A percentile compares a stretch with the other conserved stretches of the same genome.
These are phyloP conservation scores for Yponomeuta cagnagella DNA, from an alignment of 2,888 invertebrate species.

Conservation along the genomic window DNA sequence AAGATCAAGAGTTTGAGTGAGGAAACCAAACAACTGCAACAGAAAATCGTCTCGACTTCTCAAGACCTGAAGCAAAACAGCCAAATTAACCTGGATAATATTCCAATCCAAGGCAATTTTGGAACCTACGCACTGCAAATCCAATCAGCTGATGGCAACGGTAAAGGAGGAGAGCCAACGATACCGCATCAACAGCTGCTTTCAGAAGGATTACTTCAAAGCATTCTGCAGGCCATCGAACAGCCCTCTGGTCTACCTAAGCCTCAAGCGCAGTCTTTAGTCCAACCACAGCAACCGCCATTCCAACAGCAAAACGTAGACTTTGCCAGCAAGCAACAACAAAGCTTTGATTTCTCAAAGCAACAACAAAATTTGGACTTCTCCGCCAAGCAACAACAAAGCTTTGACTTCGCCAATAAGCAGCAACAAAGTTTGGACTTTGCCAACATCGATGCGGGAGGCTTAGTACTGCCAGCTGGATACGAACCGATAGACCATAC, in stretches of 20 bases:
- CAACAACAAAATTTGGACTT: constrained; percentile 30
- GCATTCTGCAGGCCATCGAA: constrained; percentile 88
- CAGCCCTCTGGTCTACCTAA: constrained; percentile 67
- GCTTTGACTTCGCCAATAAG: constrained; percentile 28
- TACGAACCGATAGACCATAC: constrained; percentile 60
- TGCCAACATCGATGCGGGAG: constrained; percentile 37
- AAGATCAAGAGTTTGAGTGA: constrained; percentile 56
- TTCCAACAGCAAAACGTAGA: constrained; percentile 15
- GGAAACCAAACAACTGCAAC: constrained; percentile 56
- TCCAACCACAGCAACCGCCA: not conserved
- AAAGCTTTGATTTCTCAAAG: constrained; percentile 23
- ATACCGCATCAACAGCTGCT: constrained; percentile 84
- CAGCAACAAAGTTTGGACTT: constrained; percentile 27
- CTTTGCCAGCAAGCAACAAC: constrained; percentile 18
- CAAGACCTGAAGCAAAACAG: constrained; percentile 43
- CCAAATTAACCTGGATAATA: constrained; percentile 31
- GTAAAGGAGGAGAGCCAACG: constrained; percentile 61
- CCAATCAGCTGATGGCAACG: constrained; percentile 77
- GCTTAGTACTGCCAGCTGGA: constrained; percentile 55
- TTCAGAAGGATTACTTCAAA: constrained; percentile 86
- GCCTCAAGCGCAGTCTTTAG: not conserved
- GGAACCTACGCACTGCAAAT: constrained; percentile 86
- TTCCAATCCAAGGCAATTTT: constrained; percentile 74
- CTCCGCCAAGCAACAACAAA: constrained; percentile 21
- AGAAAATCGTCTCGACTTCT: constrained; percentile 48